Base-by-base conservation (phyloP, 2,888 invertebrate species). In the Parascotia fuliginaria region DNA sequence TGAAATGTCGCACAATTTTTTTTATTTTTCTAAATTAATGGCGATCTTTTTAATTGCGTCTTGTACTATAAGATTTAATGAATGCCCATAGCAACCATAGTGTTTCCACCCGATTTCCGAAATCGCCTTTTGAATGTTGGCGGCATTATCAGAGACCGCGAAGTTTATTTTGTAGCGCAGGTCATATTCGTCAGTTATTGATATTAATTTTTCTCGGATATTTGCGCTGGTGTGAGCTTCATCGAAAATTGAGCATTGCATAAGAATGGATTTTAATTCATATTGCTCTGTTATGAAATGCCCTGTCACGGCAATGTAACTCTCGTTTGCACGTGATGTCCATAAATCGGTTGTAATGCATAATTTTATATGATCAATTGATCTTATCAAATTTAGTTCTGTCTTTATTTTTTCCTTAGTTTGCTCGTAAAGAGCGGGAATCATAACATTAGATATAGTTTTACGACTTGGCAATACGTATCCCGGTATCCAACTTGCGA, bases 51-150 rank as follows among this genome's bases (percentile, higher is more conserved):
- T 37, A 14, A 65, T 19, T 0, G 57, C 54, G 16, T 54, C 47
- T 37, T 64, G 42, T 0, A 66, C 59, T 3, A 66, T 61, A 15
- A 67, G 40, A 36, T 71, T 73, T 13, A 70, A 15, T 0, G 60
- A 60, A 36, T 71, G 65, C 1, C 34, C 69, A 24, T 38, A 66
- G 37, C 67, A 70, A 4, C 69, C 67, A 32, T 45, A 71, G 49
- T 70, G 64, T 22, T 60, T 62, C 60, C 59, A 66, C 0, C 41
- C 44, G 33, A 57, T 36, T n/a, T 50, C 42, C 1, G 12, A 3
- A 12, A 42, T 41, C 2, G 40, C 40, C 31, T 43, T 49, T 6
- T 36, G 15, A 0, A 56, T 11, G 31, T 60, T 60, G 1, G 51
- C 29, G 0, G 56, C 49, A 31, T 56, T 56, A 33, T 59, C 55